Conservation (phyloP, 2,888 invertebrate genomes). For the Pharmacophagus antenor region DNA sequence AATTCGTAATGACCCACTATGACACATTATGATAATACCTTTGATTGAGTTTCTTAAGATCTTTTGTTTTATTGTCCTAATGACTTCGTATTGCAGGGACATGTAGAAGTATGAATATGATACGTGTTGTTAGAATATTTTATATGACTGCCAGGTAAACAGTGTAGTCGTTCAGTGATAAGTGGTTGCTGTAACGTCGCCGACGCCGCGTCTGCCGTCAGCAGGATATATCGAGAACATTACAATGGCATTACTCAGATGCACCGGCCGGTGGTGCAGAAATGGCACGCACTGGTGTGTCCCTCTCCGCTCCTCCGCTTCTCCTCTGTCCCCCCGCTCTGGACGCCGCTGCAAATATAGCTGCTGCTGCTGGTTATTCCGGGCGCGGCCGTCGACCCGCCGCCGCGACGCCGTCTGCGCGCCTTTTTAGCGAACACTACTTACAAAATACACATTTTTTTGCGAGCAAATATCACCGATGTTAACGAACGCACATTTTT, state of each 20-base stretch:
- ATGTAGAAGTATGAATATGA: not conserved
- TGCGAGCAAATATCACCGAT: slow-evolving; percentile 67
- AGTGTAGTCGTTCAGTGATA: slow-evolving; percentile 28
- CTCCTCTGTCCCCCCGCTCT: slow-evolving; percentile 63
- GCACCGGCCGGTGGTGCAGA: slow-evolving; percentile 79
- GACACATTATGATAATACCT: not conserved
- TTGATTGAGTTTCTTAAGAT: too few species aligned
- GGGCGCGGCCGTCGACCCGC: slow-evolving; percentile 79
- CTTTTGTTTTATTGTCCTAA: not conserved
- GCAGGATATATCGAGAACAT: slow-evolving; percentile 76
- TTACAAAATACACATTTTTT: slow-evolving; percentile 73
- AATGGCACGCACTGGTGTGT: slow-evolving; percentile 71
- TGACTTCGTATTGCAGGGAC: not conserved
- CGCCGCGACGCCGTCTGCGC: slow-evolving; percentile 80
- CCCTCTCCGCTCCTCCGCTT: slow-evolving; percentile 35
- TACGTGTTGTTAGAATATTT: not conserved
- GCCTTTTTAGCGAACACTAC: slow-evolving; percentile 76
- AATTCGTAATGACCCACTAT: slow-evolving; percentile 38
- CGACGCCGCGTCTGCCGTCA: slow-evolving; percentile 66
- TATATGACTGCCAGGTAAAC: slow-evolving; percentile 35
- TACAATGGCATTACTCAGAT: slow-evolving; percentile 81
- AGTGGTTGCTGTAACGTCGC: slow-evolving; percentile 40
- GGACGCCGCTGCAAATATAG: slow-evolving; percentile 75
- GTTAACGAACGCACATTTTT: slow-evolving; percentile 60
- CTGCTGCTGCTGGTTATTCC: slow-evolving; percentile 77